These are phyloP conservation scores for Bactericera cockerelli DNA, from an alignment of 1,140 invertebrate species.

Conservation along the genomic window DNA sequence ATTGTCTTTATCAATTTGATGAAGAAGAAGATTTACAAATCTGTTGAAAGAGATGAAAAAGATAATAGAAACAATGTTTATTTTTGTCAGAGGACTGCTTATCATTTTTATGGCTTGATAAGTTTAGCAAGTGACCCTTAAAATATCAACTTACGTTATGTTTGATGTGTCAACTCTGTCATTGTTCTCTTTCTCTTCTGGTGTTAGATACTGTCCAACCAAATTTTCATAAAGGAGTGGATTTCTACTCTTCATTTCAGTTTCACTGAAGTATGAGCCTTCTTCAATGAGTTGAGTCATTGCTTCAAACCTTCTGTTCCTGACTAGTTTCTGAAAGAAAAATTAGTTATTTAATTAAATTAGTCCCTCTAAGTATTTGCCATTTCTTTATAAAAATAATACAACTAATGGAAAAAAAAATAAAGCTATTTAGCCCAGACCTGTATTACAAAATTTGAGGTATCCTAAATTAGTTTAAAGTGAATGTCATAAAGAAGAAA, in stretches of 20 bases:
- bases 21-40: slow-evolving; percentile 46
- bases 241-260: slow-evolving; percentile 82
- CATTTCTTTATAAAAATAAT: slow-evolving; percentile 10
- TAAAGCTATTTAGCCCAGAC: slow-evolving; percentile 15
- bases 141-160: slow-evolving; percentile 34
- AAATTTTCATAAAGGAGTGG: slow-evolving; percentile 78
- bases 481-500: no score
- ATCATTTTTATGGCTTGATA: no score
- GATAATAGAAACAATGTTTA: background rate
- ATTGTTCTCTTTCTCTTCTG: slow-evolving; percentile 47
- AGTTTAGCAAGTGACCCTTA: no score
- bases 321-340: slow-evolving; percentile 37
- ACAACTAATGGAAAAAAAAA: background rate
- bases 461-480: no score
- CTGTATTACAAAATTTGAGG: no score
- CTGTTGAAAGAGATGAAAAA: slow-evolving; percentile 18
- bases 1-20: slow-evolving; percentile 46
- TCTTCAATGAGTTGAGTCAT: slow-evolving; percentile 52
- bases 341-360: background rate
- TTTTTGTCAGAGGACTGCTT: no score
- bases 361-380: slow-evolving; percentile 31
- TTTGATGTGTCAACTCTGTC: slow-evolving; percentile 39
- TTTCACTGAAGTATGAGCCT: slow-evolving; percentile 72
- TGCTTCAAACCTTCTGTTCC: slow-evolving; percentile 69
- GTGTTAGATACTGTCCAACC: slow-evolving; percentile 64